These are phyloP conservation scores for Prorops nasuta DNA, from an alignment of 1,140 invertebrate genomes.

Conservation along the genomic window DNA sequence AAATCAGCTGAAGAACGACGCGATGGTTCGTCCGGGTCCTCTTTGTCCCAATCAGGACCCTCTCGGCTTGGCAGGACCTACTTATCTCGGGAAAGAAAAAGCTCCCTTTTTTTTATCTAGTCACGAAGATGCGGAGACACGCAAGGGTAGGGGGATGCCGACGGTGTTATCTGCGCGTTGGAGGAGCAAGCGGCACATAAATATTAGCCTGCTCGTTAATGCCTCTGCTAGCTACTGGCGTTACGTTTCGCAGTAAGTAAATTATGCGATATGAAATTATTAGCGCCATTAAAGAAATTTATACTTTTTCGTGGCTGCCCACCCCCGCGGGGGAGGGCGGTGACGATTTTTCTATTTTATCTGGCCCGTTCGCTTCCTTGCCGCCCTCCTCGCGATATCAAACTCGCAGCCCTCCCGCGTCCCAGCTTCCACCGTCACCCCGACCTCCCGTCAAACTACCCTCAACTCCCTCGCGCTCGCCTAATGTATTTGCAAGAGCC, in stretches of 20 bases:
- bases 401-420: background rate
- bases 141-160: slow-evolving; percentile 27
- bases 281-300: slow-evolving; percentile 60
- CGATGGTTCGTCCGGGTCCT: slow-evolving; percentile 16
- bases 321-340: slow-evolving; percentile 18
- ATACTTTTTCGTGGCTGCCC: slow-evolving; percentile 44
- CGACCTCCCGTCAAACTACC: slow-evolving; percentile 3
- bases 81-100: slow-evolving; percentile 28
- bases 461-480: slow-evolving; percentile 10
- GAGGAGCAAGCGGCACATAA: slow-evolving; percentile 55
- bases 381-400: slow-evolving; percentile 6
- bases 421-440: slow-evolving; percentile 1
- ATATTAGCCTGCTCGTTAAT: slow-evolving; percentile 60
- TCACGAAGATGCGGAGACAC: slow-evolving; percentile 31
- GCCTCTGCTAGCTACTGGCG: slow-evolving; percentile 56
- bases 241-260: slow-evolving; percentile 60
- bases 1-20: slow-evolving; percentile 26
- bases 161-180: slow-evolving; percentile 55
- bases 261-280: slow-evolving; percentile 60
- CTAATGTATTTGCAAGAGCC: slow-evolving; percentile 55
- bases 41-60: slow-evolving; percentile 19
- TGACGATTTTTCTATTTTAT: slow-evolving; percentile 59
- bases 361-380: slow-evolving; percentile 34
- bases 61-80: slow-evolving; percentile 25
- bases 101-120: slow-evolving; percentile 43